Conservation (phyloP, 2,797 vertebrate species). For the Mionectes olivaceus region DNA sequence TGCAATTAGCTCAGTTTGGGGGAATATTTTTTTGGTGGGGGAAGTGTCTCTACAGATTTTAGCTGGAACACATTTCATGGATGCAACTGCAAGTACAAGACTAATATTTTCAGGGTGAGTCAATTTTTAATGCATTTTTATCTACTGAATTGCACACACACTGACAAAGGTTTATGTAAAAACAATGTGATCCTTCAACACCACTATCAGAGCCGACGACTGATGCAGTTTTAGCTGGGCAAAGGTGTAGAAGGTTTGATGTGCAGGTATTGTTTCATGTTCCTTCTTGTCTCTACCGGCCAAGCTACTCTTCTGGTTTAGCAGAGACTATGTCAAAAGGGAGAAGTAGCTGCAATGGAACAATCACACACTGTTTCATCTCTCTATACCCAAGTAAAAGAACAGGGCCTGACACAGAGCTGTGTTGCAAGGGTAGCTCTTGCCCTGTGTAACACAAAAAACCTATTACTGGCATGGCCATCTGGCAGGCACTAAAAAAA, state of each 20-base stretch:
- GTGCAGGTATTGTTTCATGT: neutral
- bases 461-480: neutral
- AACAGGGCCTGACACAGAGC: neutral
- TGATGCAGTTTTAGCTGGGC: neutral
- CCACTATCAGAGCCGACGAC: neutral
- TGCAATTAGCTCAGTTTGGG: neutral
- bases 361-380: rapidly evolving
- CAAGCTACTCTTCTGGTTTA: neutral
- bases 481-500: neutral
- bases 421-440: neutral
- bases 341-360: neutral
- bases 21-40: neutral
- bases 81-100: neutral
- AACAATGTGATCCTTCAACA: neutral
- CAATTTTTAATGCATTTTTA: conserved; percentile 5
- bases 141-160: neutral
- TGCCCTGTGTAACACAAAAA: neutral
- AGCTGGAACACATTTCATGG: neutral
- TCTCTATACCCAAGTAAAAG: neutral
- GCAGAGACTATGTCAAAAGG: neutral
- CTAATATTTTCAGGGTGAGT: neutral
- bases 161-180: neutral
- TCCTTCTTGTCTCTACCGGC: neutral
- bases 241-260: neutral
- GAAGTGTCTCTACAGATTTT: neutral